phyloP scores from a whole-genome alignment of 2,888 invertebrate genomes.

The Trachelus iudaicus region DNA sequence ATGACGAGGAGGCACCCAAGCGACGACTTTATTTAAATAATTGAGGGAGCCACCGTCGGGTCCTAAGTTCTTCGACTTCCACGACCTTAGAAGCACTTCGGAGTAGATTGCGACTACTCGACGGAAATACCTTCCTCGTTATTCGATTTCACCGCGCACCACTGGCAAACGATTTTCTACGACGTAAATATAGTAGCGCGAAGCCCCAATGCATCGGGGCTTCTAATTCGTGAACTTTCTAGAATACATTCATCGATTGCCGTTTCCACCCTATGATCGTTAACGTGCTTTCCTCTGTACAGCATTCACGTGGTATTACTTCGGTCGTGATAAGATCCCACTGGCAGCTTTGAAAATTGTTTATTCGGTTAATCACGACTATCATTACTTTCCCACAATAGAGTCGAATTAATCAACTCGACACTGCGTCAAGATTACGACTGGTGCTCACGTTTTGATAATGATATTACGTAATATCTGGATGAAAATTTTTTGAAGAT shows the following conservation, averaged over 20 bases:
- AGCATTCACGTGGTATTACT: not conserved
- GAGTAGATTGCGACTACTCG: not conserved
- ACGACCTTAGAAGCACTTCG: not conserved
- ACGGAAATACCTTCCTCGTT: not conserved
- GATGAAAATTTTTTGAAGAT: not conserved
- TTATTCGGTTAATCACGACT: not conserved
- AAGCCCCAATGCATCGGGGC: not conserved
- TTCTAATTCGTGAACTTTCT: not conserved
- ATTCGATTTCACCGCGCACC: not conserved
- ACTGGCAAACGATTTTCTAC: not conserved
- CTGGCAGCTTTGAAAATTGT: not conserved
- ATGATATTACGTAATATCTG: too few species aligned
- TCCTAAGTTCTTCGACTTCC: not conserved
- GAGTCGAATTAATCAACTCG: not conserved
- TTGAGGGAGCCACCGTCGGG: slow-evolving; percentile 32
- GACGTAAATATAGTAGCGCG: not conserved
- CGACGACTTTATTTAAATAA: slow-evolving; percentile 45
- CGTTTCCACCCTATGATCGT: not conserved
- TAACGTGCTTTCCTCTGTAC: not conserved
- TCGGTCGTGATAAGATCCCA: not conserved
- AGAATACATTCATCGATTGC: not conserved
- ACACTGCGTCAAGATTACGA: not conserved
- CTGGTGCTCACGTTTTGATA: not conserved
- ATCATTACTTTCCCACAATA: too few species aligned
- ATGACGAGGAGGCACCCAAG: slow-evolving; percentile 13